Conservation (phyloP, 1,140 invertebrate species). For the Orchestia grillus region DNA sequence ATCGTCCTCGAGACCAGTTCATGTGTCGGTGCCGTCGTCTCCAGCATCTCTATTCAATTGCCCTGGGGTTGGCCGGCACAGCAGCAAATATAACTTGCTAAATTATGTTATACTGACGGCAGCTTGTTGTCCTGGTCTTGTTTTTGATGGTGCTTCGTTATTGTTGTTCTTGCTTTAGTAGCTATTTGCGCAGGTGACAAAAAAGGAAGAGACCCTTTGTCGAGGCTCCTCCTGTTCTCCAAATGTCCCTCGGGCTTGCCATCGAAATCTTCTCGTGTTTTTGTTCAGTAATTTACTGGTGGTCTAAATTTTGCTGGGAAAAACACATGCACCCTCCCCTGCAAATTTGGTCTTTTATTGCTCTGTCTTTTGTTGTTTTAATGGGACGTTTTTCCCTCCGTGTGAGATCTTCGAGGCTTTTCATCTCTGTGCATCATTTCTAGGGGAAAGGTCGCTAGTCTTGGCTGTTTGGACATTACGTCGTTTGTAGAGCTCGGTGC, state of each 20-base stretch:
- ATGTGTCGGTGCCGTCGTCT: neutral
- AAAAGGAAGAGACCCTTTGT: neutral
- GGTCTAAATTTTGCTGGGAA: neutral
- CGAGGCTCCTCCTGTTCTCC: neutral
- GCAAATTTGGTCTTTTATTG: neutral
- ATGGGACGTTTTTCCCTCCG: neutral
- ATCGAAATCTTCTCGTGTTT: neutral
- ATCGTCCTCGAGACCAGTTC: neutral
- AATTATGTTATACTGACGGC: slow-evolving; percentile 5
- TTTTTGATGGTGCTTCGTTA: neutral
- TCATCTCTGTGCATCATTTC: neutral
- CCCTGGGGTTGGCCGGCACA: neutral
- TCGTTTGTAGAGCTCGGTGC: neutral
- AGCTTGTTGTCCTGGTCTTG: slow-evolving; percentile 30
- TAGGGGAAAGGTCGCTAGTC: neutral
- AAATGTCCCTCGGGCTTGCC: neutral
- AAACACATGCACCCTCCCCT: neutral
- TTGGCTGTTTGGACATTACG: neutral
- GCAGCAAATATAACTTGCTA: slow-evolving; percentile 33
- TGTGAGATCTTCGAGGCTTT: neutral
- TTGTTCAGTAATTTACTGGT: neutral
- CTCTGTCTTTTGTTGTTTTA: neutral
- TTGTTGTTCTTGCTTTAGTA: slow-evolving; percentile 1
- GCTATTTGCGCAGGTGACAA: neutral
- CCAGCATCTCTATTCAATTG: slow-evolving; percentile 34